Percentiles rank a stretch among this genome's conserved stretches.
Conservation (phyloP, 2,888 invertebrate genomes). For the Luperina nickerlii region DNA sequence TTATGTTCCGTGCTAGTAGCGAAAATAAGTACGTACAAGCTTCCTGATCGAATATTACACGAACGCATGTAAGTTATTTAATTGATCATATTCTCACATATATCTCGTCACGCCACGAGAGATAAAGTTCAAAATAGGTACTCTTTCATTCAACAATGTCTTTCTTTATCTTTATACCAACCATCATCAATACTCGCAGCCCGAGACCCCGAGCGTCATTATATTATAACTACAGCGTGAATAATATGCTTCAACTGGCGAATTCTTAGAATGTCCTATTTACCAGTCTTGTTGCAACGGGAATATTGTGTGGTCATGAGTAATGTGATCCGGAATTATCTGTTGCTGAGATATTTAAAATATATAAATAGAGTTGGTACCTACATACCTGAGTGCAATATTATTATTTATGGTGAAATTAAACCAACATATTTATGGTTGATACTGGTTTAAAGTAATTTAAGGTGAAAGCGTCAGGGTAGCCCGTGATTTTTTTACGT, state of each 20-base stretch:
- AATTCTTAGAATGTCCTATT: slow-evolving; percentile 39
- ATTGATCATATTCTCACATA: background rate
- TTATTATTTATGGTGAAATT: background rate
- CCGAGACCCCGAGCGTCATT: background rate
- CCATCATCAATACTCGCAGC: background rate
- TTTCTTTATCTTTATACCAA: slow-evolving; percentile 17
- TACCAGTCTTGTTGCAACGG: slow-evolving; percentile 14
- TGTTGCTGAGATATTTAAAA: slow-evolving; percentile 5
- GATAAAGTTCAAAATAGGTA: slow-evolving; percentile 19
- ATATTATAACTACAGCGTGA: slow-evolving; percentile 17
- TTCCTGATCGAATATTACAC: background rate
- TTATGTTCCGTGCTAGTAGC: background rate
- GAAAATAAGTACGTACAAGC: background rate
- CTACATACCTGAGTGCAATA: background rate
- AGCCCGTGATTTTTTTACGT: too few relatives aligned
- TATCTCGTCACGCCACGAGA: background rate
- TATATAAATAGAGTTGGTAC: background rate
- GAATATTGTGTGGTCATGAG: slow-evolving; percentile 33
- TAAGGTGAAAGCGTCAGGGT: too few relatives aligned
- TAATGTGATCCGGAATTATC: slow-evolving; percentile 46
- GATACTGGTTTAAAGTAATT: background rate
- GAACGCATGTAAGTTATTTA: background rate
- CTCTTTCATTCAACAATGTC: slow-evolving; percentile 28
- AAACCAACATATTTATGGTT: background rate
- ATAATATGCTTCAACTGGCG: slow-evolving; percentile 10